These are phyloP conservation scores for Macrostomum lignano DNA, from an alignment of 1,140 invertebrate genomes.

Conservation along the genomic window DNA sequence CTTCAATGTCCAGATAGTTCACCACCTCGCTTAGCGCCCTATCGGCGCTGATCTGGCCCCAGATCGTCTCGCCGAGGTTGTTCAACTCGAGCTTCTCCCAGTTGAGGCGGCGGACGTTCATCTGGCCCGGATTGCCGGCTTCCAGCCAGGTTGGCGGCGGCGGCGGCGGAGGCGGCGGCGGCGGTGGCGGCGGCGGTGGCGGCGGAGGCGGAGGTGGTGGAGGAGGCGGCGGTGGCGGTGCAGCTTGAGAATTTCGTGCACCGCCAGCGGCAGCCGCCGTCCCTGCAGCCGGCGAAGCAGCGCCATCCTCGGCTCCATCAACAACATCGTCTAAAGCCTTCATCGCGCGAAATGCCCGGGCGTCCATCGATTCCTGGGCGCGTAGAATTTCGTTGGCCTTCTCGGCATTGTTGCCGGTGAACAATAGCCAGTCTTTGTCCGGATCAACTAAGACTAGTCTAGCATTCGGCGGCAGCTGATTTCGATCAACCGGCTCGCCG, in stretches of 20 bases:
- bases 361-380: constrained; percentile 12
- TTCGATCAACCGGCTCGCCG: no score
- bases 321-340: constrained; percentile 19
- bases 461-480: no score
- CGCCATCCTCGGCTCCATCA: constrained; percentile 8
- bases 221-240: no score
- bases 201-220: no score
- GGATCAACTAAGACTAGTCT: no score
- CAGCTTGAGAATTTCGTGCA: no score
- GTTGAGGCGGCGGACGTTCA: constrained; percentile 24
- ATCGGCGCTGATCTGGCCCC: constrained; percentile 7
- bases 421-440: no score
- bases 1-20: constrained; percentile 21
- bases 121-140: constrained; percentile 6
- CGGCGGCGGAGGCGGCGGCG: no score
- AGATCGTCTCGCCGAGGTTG: constrained; percentile 9
- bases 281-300: constrained; percentile 4
- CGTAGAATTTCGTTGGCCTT: constrained; percentile 1
- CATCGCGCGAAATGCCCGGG: constrained; percentile 12
- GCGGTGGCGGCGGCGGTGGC: no score
- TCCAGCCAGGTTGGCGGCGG: not conserved
- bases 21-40: constrained; percentile 15
- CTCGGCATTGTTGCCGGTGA: no score
- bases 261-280: no score
- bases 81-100: constrained; percentile 23